These are phyloP conservation scores for Cantharis lateralis DNA, from an alignment of 2,888 invertebrate species.

Conservation along the genomic window DNA sequence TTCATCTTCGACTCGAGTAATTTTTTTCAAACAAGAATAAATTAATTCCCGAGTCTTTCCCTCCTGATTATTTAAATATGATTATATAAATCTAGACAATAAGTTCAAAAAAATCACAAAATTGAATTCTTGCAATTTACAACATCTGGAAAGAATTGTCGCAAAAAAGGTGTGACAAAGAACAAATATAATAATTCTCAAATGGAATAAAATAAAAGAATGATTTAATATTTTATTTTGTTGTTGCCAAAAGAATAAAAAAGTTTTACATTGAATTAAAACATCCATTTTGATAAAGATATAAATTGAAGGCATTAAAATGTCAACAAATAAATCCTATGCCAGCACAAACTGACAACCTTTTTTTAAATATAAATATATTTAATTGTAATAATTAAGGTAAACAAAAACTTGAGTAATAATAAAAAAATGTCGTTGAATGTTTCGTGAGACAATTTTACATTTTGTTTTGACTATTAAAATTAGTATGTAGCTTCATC, in stretches of 20 bases:
- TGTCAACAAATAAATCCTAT: neutral
- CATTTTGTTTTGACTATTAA: neutral
- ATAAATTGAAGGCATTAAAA: neutral
- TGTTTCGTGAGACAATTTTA: neutral
- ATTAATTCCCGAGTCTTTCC: too few relatives aligned
- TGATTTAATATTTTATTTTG: neutral
- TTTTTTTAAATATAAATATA: neutral
- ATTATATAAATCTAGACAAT: too few relatives aligned
- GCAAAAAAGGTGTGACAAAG: neutral
- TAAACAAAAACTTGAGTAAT: neutral
- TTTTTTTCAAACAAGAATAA: too few relatives aligned
- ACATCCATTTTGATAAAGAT: neutral
- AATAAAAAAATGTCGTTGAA: neutral
- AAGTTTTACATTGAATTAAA: neutral
- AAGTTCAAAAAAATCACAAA: too few relatives aligned
- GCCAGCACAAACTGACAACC: neutral
- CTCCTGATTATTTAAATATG: too few relatives aligned
- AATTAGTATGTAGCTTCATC: neutral
- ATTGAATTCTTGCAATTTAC: too few relatives aligned
- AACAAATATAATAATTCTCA: neutral
- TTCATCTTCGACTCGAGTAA: too few relatives aligned
- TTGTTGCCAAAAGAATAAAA: neutral
- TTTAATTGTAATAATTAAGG: neutral
- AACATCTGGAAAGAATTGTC: too few relatives aligned
- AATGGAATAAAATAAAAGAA: neutral